Conservation (phyloP, 92 coral and sea anemone genomes). For the Meandrina meandrites region DNA sequence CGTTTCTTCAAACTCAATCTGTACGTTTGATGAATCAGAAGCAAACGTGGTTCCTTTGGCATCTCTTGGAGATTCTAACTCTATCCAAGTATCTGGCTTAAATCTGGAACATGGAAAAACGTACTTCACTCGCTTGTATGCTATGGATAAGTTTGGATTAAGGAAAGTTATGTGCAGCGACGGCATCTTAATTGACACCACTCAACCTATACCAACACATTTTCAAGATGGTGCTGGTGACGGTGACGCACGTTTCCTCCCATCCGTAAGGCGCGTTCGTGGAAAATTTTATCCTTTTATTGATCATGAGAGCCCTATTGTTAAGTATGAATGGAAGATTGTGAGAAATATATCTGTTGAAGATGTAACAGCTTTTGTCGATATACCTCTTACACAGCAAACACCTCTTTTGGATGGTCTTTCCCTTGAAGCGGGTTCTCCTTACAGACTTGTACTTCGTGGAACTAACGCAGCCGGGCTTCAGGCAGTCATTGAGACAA, state of each 20-base stretch:
- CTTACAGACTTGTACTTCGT: constrained; percentile 56
- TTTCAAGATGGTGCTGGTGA: constrained; percentile 64
- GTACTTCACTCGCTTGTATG: constrained; percentile 73
- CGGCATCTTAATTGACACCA: constrained; percentile 76
- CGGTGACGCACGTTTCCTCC: constrained; percentile 51
- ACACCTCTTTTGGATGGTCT: constrained; percentile 73
- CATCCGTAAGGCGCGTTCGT: constrained; percentile 64
- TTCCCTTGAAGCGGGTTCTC: constrained; percentile 55
- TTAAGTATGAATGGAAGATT: constrained; percentile 71
- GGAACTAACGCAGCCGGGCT: constrained; percentile 86
- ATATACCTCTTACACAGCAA: constrained; percentile 64
- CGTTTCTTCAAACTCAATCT: constrained; percentile 50
- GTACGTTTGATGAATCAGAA: constrained; percentile 67
- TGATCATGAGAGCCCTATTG: constrained; percentile 77
- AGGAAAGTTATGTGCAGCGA: constrained; percentile 79
- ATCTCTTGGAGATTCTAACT: constrained; percentile 65
- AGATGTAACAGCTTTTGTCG: constrained; percentile 57
- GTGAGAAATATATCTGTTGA: constrained; percentile 33
- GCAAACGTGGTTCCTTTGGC: constrained; percentile 59
- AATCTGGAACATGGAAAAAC: constrained; percentile 56
- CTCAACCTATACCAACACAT: constrained; percentile 69
- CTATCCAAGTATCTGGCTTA: constrained; percentile 66
- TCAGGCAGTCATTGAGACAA: constrained; percentile 53
- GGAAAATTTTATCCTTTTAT: constrained; percentile 61
- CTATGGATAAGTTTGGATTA: constrained; percentile 55